Evolutionary conservation across 2,113 vertebrate genomes (phyloP).

Genomic region (Felis chaus): DNA sequence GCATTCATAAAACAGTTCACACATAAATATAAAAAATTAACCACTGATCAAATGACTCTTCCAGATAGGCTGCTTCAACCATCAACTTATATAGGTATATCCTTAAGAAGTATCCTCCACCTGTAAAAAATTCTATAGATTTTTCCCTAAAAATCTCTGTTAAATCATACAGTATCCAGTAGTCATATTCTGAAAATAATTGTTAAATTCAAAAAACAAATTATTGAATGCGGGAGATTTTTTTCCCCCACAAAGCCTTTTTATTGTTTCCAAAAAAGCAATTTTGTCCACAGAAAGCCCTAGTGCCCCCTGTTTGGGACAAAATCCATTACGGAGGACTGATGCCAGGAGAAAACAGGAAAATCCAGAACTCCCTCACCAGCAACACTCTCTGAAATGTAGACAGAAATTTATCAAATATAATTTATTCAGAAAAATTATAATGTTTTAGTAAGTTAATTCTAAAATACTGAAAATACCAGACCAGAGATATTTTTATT

Average conservation of each 20-base stretch:
- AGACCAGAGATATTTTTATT: neutral
- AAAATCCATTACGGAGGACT: neutral
- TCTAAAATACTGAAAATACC: neutral
- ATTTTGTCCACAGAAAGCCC: neutral
- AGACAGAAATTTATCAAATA: neutral
- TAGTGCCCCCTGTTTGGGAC: neutral
- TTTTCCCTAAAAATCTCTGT: conserved; percentile 19
- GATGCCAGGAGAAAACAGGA: neutral
- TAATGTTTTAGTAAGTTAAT: neutral
- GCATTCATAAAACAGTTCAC: conserved; percentile 75
- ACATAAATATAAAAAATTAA: conserved; percentile 74
- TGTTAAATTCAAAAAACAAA: neutral
- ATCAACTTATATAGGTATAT: conserved; percentile 39
- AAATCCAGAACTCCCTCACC: neutral
- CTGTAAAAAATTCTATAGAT: conserved; percentile 58
- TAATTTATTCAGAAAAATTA: neutral
- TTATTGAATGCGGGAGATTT: neutral
- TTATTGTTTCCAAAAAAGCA: neutral
- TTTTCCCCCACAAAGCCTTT: neutral
- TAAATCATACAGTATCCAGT: neutral
- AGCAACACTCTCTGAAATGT: neutral
- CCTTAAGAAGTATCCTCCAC: conserved; percentile 48
- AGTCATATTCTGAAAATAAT: neutral
- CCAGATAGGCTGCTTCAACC: conserved; percentile 61
- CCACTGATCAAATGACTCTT: conserved; percentile 63